Conservation (phyloP, 1,140 invertebrate genomes). For the Galendromus occidentalis region DNA sequence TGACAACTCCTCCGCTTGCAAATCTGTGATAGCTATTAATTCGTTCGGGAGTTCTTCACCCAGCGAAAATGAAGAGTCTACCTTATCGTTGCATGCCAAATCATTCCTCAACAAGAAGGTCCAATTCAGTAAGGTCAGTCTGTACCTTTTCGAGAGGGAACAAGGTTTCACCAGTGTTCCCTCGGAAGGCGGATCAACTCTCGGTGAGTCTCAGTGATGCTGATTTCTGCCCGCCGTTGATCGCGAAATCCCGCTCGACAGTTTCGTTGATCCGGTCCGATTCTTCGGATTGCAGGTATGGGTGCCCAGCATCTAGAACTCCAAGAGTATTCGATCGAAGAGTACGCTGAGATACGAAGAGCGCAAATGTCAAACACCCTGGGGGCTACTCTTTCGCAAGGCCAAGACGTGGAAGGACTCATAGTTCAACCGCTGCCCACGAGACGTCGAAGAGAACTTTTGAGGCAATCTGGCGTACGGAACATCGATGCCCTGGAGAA, state of each 20-base stretch:
- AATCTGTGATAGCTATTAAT: neutral
- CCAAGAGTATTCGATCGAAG: conserved; percentile 49
- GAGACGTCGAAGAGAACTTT: conserved; percentile 58
- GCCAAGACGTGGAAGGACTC: conserved; percentile 22
- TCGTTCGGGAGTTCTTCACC: neutral
- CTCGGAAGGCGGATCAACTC: conserved; percentile 73
- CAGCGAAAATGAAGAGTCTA: neutral
- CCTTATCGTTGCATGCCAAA: neutral
- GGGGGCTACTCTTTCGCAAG: conserved; percentile 18
- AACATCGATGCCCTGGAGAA: conserved; percentile 86
- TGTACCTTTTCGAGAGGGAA: conserved; percentile 79
- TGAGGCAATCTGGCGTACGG: conserved; percentile 67
- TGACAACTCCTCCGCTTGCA: neutral
- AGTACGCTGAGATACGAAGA: conserved; percentile 69
- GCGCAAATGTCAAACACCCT: neutral
- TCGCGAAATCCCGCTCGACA: neutral
- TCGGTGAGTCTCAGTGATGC: conserved; percentile 38
- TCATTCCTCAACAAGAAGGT: conserved; percentile 32
- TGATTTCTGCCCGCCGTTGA: neutral
- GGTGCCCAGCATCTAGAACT: conserved; percentile 55
- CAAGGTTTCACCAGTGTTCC: conserved; percentile 97
- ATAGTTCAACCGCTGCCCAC: conserved; percentile 59
- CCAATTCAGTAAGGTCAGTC: conserved; percentile 73
- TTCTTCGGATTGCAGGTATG: conserved; percentile 41
- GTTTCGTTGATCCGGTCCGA: neutral